Base-by-base conservation (phyloP, 2,888 invertebrate species). In the Dinocampus coccinellae region DNA sequence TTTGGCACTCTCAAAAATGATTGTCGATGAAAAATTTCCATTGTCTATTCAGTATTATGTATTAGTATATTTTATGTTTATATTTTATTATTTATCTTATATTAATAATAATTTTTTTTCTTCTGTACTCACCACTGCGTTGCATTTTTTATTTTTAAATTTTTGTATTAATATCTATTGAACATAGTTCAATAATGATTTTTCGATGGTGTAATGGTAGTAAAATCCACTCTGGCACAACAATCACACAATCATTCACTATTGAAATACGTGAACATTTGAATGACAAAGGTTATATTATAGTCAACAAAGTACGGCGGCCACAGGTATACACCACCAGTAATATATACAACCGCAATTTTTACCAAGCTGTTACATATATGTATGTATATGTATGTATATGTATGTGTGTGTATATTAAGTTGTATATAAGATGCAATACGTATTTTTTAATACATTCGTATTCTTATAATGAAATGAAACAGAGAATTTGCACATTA, bases 1-100 rank as follows among this genome's bases (percentile, higher is more conserved):
- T 82, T 83, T 79, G 81, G 80, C 79, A 81, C 81, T 79, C 75
- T 78, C 81, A 83, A 83, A 33, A 82, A 82, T 83, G 82, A 81
- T 81, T 78, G 81, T 73, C 73, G 66, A 55, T 53, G 67, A 75
- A 73, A 67, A 73, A n/a, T 42, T 26, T 69, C 53, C n/a, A 52
- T 42, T 42, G 42, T 42, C 10, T 6, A 16, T 47, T 47, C 9
- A 3, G 2, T 16, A 16, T 6, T 9, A 3, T 47, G 9, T 47
- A 16, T 13, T 16, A 47, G 39, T 11, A 11, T 10, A 39, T 39
- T 10, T 10, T 10, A 39, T 11, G 39, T 13, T 6, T 47, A 47
- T 47, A 7, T 47, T 3, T 16, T 3, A 6, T 6, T 47, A 47
- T 16, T 3, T 9, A 16, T 13, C 3, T 26, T 57, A 29, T n/a